Base-by-base conservation (phyloP, 2,888 invertebrate species). In the Heteropelma amictum region DNA sequence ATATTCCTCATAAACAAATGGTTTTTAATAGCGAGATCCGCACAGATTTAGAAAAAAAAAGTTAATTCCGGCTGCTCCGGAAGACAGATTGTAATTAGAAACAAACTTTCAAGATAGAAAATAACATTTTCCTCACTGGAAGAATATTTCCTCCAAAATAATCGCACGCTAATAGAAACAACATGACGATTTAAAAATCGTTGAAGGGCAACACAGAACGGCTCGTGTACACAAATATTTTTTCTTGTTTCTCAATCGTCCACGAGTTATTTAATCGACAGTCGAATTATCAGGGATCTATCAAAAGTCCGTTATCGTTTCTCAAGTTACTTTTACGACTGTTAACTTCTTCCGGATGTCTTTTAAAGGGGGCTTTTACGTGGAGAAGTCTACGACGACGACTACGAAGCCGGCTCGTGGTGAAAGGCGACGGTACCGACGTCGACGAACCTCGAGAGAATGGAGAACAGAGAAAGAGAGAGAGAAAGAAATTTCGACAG, bases 371-470 rank as follows among this genome's bases (percentile, higher is more conserved):
- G 75, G 58, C 42, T 58, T 54, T 72, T 60, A 33, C 33, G 63
- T 26, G 42, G 14, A 61, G 67, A 71, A 69, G 77, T 70, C 54
- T 17, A 42, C 19, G 56, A 67, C n/a, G 67, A 61, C 60, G 54
- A 67, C 54, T 49, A 56, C 63, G 64, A 73, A 38, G 76, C 72
- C 73, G 65, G 70, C 56, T 53, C 74, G 60, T 72, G 71, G 67
- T 51, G 51, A 71, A 60, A 70, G 60, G 28, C 40, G 56, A 56
- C 72, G 76, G 63, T 67, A 49, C 54, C 65, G 78, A 76, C 70
- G 67, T 61, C 35, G 58, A 40, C 65, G 45, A 64, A 40, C 64
- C 42, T 63, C 49, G 61, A 60, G 49, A 40, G 63, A 38, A 64
- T 54, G 42, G 38, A 63, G 54, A 47, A 42, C 35, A 58, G 38